Base-by-base conservation (phyloP, 2,797 vertebrate species). In the Hoplostethus atlanticus region DNA sequence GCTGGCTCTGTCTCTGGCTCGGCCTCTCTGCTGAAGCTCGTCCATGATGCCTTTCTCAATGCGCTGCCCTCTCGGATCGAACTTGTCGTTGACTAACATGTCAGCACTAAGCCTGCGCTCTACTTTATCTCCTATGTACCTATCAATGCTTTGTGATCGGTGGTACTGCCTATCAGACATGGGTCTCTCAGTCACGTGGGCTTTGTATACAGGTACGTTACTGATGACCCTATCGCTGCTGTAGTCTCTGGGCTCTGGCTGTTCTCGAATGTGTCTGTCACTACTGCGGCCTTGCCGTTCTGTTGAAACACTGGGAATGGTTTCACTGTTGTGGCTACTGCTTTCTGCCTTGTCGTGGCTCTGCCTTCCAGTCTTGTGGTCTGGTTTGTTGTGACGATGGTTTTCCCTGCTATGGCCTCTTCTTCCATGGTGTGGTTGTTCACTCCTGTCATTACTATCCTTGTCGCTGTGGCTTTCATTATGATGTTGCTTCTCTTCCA, bases 161-260 rank as follows among this genome's bases (percentile, higher is more conserved):
- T 76, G 72, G 62, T 78, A 63, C 0, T 76, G 59, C 13, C 79
- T 69, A 30, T 87, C 83, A 0, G 71, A 61, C 0, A 51, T n/a
- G 6, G 85, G 64, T 58, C 68, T 81, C 1, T 90, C 91, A 0
- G 4, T 15, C 2, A 80, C 3, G 0, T 77, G 71, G 56, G 81
- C 57, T 81, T 92, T 93, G 77, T 94, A 92, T 11, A 93, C 90
- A 0, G 92, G 92, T 9, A 92, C 86, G 0, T 86, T 91, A 62
- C 91, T 92, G 51, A 92, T 89, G 72, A 92, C 62, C 42, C 90
- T 69, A 9, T 95, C 91, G 1, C 66, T 85, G 7, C 89, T 93
- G 64, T 83, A 81, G 48, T 84, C 66, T 67, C 88, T 85, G 12
- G 80, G 78, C 21, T 90, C 81, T 0, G 84, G 60, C 40, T 81